Percentiles rank a stretch among this genome's conserved stretches.
Evolutionary conservation across 2,797 vertebrate genomes (phyloP).

Genomic region (Artibeus jamaicensis): DNA sequence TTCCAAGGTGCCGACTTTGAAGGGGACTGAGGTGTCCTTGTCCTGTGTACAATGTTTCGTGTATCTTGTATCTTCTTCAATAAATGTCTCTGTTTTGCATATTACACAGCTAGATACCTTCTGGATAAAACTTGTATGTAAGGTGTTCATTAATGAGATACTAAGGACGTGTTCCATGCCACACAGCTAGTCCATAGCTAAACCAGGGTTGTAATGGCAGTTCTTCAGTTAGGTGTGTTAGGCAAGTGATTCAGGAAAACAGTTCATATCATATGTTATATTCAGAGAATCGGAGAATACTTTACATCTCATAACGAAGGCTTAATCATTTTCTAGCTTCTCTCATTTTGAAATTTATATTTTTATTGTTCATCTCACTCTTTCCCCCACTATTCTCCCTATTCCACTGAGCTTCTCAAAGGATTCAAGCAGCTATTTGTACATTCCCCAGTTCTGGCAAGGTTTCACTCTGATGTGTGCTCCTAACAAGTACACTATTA

Average conservation of each 20-base stretch:
- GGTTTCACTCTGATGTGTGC: not conserved
- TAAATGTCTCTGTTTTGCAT: not conserved
- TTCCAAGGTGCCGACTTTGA: not conserved
- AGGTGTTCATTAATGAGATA: not conserved
- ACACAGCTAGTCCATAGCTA: not conserved
- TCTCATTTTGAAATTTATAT: not conserved
- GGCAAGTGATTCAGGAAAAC: not conserved
- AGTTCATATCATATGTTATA: not conserved
- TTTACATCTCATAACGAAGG: not conserved
- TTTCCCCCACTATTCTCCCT: not conserved
- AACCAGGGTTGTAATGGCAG: not conserved
- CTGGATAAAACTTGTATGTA: not conserved
- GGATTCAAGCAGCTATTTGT: slow-evolving; percentile 31
- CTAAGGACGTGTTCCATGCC: not conserved
- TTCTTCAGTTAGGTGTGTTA: not conserved
- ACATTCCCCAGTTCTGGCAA: not conserved
- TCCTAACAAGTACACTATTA: slow-evolving; percentile 60
- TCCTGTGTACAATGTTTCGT: not conserved
- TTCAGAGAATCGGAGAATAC: not conserved
- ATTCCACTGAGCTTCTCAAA: not conserved
- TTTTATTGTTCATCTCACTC: not conserved
- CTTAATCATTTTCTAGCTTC: not conserved
- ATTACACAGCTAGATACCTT: not conserved
- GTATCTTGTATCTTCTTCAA: not conserved
- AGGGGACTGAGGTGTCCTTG: not conserved